Percentiles rank a stretch among this genome's conserved stretches.
Evolutionary conservation across 2,888 invertebrate genomes (phyloP).

Genomic region (Mythimna pallens): DNA sequence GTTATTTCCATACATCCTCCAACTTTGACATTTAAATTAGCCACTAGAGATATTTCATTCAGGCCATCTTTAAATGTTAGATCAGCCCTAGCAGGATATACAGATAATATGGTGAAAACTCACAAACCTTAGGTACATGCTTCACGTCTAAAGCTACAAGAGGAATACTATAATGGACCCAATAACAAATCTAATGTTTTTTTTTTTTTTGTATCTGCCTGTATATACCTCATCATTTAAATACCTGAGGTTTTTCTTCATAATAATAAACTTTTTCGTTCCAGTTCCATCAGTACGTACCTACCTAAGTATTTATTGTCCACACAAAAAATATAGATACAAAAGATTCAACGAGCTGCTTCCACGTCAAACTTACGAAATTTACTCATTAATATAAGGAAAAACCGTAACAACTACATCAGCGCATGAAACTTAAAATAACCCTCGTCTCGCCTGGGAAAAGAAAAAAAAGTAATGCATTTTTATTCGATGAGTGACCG

Average conservation of each 20-base stretch:
- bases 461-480: slow-evolving; percentile 45
- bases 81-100: too few species aligned
- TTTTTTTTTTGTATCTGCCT: background rate
- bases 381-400: background rate
- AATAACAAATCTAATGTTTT: background rate
- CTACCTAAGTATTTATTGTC: background rate
- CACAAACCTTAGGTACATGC: too few species aligned
- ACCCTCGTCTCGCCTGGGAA: slow-evolving; percentile 29
- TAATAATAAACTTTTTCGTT: background rate
- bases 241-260: background rate
- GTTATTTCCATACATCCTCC: too few species aligned
- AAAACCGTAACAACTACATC: slow-evolving; percentile 22
- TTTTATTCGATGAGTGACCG: slow-evolving; percentile 53
- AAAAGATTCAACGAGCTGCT: slow-evolving; percentile 1
- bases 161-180: too few species aligned
- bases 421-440: slow-evolving; percentile 31
- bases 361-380: background rate
- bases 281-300: background rate
- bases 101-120: too few species aligned
- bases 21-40: too few species aligned
- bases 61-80: too few species aligned
- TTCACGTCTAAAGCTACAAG: too few species aligned
- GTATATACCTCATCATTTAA: background rate
- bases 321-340: slow-evolving; percentile 1
- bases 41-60: too few species aligned